Base-by-base conservation (phyloP, 2,113 vertebrate genomes). In the Daboia siamensis region DNA sequence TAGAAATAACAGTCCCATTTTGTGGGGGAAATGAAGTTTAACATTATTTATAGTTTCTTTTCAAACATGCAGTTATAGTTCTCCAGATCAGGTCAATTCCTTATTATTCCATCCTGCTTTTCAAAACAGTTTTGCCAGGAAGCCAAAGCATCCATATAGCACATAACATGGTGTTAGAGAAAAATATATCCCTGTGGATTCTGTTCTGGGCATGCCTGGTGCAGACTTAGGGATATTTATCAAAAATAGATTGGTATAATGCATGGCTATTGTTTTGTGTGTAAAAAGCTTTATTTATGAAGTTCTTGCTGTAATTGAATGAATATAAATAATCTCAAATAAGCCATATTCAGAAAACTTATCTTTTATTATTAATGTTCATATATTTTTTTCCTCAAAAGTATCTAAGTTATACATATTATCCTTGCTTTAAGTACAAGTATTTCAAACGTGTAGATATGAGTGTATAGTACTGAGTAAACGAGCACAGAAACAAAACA, bases 301-400 rank as follows among this genome's bases (percentile, higher is more conserved):
- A 26, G 33, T 20, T 39, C 1, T 20, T 33, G 20, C 46, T 86
- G 52, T 80, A 29, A 44, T 5, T n/a, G 84, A 29, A 39, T 39
- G 51, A 64, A 89, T 57, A 91, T 93, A 2, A 69, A 95, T 1
- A 7, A 24, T 1, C 85, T 93, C 93, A 95, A 59, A 80, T 84
- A 52, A 93, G 0, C 85, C 85, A 5, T 13, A 9, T 91, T 97
- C 96, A 94, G 95, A 97, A 97, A 97, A 97, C 95, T 92, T 93
- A 95, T 95, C 90, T 98, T 80, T 98, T 98, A 98, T 98, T 98
- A 96, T 91, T 96, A 96, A 96, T 96, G 94, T 95, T 94, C 95
- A 97, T 90, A 93, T 96, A 97, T 94, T 92, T 91, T 95, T 96
- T 95, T 7, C 24, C 56, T 57, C 69, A 89, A 93, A 95, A 94